phyloP scores from a whole-genome alignment of 2,797 vertebrate genomes.

The Psittacula echo region DNA sequence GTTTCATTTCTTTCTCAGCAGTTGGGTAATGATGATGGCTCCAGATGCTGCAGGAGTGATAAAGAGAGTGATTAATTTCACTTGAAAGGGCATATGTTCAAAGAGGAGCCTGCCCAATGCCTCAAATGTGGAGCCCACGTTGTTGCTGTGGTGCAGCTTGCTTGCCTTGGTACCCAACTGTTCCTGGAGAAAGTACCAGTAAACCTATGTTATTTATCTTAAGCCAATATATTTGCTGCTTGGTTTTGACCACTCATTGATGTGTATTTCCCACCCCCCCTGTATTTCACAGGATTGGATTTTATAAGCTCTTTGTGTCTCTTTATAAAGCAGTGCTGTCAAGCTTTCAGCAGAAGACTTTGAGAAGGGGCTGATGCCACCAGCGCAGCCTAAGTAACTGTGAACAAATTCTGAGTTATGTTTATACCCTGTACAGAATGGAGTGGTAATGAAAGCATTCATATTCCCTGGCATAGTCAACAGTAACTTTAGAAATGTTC shows the following conservation, averaged over 20 bases:
- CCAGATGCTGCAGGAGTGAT: constrained; percentile 88
- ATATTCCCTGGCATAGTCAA: background rate
- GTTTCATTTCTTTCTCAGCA: constrained; percentile 93
- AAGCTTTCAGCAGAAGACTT: background rate
- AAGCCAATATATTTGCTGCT: background rate
- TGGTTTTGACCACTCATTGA: background rate
- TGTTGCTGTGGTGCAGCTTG: constrained; percentile 55
- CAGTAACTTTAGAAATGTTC: background rate
- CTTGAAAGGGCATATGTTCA: constrained; percentile 90
- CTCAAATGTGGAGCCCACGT: constrained; percentile 67
- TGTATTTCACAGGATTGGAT: background rate
- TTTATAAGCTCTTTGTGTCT: background rate
- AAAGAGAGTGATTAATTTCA: constrained; percentile 96
- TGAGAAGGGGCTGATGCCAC: background rate
- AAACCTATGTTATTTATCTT: background rate
- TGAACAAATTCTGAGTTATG: background rate
- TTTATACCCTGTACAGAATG: background rate
- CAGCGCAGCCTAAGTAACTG: background rate
- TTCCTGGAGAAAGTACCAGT: constrained; percentile 37
- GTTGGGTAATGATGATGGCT: constrained; percentile 90
- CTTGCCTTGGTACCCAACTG: constrained; percentile 64
- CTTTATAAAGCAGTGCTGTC: background rate
- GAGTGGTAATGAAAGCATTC: background rate
- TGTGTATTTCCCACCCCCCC: rapidly evolving
- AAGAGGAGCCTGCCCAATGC: constrained; percentile 81